Evolutionary conservation across 1,140 invertebrate species (phyloP).

Genomic region (Maconellicoccus hirsutus): DNA sequence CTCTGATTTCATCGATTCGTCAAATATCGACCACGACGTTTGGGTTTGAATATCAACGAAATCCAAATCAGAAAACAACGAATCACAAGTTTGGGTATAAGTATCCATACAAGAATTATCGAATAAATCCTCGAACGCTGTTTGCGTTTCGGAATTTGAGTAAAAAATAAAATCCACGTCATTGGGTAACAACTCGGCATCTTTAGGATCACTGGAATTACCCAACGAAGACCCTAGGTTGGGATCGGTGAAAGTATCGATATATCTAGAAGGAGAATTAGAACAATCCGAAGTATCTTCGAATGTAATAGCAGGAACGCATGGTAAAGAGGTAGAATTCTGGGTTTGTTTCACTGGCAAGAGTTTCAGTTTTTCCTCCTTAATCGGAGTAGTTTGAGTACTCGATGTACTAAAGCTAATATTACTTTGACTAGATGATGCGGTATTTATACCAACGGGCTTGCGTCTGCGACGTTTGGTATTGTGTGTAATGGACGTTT

Average conservation of each 20-base stretch:
- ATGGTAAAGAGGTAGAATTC: background rate
- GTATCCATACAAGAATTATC: slow-evolving; percentile 16
- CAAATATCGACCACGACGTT: background rate
- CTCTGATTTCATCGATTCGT: background rate
- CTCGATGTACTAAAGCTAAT: slow-evolving; percentile 12
- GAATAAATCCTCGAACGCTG: slow-evolving; percentile 11
- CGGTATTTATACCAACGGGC: background rate
- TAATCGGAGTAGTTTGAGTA: slow-evolving; percentile 2
- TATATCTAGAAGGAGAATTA: background rate
- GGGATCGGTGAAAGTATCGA: background rate
- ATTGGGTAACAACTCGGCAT: background rate
- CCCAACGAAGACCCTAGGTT: background rate
- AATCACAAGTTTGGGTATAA: slow-evolving; percentile 11
- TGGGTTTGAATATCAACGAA: slow-evolving; percentile 12
- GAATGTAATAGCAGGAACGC: background rate
- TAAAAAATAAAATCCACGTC: background rate
- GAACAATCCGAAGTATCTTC: background rate
- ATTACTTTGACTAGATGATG: background rate
- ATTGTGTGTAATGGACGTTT: background rate
- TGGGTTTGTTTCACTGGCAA: background rate
- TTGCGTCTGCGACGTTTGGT: background rate
- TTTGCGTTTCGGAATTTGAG: slow-evolving; percentile 11
- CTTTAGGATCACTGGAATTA: background rate
- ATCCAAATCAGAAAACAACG: slow-evolving; percentile 13
- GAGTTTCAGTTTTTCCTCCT: background rate